Conservation (phyloP, 1,140 invertebrate genomes). For the Neuroterus valhalla region DNA sequence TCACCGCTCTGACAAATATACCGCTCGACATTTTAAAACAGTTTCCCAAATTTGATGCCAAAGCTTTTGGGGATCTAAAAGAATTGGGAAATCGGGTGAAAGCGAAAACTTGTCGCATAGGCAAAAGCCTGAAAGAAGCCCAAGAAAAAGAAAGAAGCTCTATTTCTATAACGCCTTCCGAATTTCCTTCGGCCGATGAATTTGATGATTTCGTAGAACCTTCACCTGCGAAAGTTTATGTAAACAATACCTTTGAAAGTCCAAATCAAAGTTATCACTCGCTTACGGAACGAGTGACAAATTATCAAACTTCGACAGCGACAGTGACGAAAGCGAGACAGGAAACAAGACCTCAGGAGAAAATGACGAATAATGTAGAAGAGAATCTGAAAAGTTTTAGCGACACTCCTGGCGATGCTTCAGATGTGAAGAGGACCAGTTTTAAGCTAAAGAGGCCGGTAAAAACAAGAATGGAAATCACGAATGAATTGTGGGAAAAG, state of each 20-base stretch:
- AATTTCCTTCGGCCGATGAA: constrained; percentile 29
- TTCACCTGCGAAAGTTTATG: background rate
- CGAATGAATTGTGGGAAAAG: constrained; percentile 61
- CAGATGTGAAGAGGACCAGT: constrained; percentile 43
- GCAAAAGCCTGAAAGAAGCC: constrained; percentile 47
- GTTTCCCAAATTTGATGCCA: constrained; percentile 64
- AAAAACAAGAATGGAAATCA: constrained; percentile 56
- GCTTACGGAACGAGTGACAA: constrained; percentile 15
- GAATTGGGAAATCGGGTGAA: constrained; percentile 63
- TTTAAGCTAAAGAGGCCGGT: constrained; percentile 65
- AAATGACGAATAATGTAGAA: background rate
- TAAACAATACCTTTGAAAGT: constrained; percentile 30
- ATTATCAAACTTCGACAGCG: background rate
- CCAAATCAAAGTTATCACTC: background rate
- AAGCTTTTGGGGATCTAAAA: constrained; percentile 58
- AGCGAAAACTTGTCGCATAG: constrained; percentile 58
- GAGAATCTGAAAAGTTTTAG: background rate
- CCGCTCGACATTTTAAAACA: constrained; percentile 62
- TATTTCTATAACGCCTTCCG: background rate
- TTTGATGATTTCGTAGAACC: constrained; percentile 40
- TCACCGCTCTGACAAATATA: constrained; percentile 56
- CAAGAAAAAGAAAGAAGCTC: constrained; percentile 33
- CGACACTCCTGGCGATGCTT: background rate
- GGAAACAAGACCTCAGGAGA: background rate
- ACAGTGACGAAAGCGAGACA: background rate